Percentiles rank a stretch among this genome's conserved stretches.
Conservation (phyloP, 2,888 invertebrate genomes). For the Eulithis testata region DNA sequence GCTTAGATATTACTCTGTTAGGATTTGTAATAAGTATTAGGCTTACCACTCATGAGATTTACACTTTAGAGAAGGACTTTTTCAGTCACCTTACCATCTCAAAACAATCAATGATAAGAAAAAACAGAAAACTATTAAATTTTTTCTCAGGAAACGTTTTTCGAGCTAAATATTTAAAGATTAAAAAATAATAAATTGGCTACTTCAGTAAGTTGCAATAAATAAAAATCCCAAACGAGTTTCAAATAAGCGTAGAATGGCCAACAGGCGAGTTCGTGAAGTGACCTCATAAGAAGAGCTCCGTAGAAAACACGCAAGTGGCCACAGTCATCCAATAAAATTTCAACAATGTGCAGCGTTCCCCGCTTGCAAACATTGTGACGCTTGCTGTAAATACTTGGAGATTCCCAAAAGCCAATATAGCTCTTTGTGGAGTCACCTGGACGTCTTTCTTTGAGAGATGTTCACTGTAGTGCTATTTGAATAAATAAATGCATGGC, state of each 20-base stretch:
- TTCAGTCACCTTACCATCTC: too few species aligned
- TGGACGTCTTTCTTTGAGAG: slow-evolving; percentile 26
- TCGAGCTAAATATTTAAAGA: too few species aligned
- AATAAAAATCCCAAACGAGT: too few species aligned
- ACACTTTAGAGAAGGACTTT: too few species aligned
- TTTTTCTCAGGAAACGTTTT: too few species aligned
- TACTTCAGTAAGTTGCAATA: too few species aligned
- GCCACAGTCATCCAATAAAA: slow-evolving; percentile 27
- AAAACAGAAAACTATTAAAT: too few species aligned
- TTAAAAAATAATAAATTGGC: too few species aligned
- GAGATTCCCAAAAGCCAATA: slow-evolving; percentile 29
- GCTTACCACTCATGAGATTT: too few species aligned
- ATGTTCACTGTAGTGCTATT: slow-evolving; percentile 13
- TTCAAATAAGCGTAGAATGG: neutral
- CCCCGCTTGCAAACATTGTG: slow-evolving; percentile 30
- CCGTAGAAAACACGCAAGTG: slow-evolving; percentile 8
- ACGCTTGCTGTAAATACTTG: slow-evolving; percentile 30
- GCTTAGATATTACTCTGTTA: slow-evolving; percentile 7
- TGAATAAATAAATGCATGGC: slow-evolving; percentile 15
- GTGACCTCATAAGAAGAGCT: slow-evolving; percentile 3
- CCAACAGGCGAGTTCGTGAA: neutral
- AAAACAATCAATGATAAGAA: too few species aligned
- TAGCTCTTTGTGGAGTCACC: slow-evolving; percentile 29
- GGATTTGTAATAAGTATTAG: neutral
- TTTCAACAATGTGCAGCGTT: slow-evolving; percentile 26